These are phyloP conservation scores for Diadegma fenestrale DNA, from an alignment of 2,888 invertebrate species.

Conservation along the genomic window DNA sequence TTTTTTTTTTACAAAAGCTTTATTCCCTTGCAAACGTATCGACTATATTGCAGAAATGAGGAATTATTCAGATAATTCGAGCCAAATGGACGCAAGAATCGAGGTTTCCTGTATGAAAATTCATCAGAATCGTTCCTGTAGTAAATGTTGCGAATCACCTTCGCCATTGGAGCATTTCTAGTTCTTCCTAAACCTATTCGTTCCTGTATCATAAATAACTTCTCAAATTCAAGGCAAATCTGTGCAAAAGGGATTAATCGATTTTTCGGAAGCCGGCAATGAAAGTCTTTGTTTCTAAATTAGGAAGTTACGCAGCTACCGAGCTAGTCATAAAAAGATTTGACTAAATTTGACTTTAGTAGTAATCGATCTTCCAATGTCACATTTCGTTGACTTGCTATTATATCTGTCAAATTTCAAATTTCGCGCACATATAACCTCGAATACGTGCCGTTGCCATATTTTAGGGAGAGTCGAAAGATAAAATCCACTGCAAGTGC, in stretches of 20 bases:
- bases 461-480: too few relatives aligned
- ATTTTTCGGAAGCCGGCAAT: not conserved
- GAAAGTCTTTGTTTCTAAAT: not conserved
- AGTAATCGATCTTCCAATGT: too few relatives aligned
- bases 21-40: not conserved
- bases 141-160: not conserved
- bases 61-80: not conserved
- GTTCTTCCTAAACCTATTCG: not conserved
- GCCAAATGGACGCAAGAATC: not conserved
- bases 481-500: too few relatives aligned
- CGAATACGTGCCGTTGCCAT: too few relatives aligned
- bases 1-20: not conserved
- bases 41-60: not conserved
- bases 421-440: too few relatives aligned
- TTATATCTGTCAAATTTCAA: too few relatives aligned
- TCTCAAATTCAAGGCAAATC: not conserved
- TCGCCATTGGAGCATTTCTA: not conserved
- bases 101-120: not conserved
- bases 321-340: too few relatives aligned
- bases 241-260: not conserved
- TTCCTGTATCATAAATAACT: not conserved
- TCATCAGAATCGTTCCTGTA: not conserved
- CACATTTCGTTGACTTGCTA: too few relatives aligned
- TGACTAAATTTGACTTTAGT: too few relatives aligned
- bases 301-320: too few relatives aligned